These are phyloP conservation scores for Ostrea denselamellosa DNA, from an alignment of 1,140 invertebrate species.

Conservation along the genomic window DNA sequence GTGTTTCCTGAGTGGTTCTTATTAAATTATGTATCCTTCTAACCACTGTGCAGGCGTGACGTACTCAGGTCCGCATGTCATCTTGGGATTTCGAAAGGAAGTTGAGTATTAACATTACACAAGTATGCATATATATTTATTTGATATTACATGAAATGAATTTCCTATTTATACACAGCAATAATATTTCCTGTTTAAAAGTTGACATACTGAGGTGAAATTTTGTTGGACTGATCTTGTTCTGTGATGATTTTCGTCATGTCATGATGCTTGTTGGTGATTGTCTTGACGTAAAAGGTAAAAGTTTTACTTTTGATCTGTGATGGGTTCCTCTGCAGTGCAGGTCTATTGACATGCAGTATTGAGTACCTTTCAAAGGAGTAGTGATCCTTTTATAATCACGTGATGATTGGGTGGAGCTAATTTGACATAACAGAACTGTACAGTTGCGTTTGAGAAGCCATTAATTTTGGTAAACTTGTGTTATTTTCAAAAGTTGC, in stretches of 20 bases:
- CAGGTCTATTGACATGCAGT: neutral
- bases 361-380: neutral
- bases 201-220: neutral
- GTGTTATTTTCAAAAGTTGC: neutral
- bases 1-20: neutral
- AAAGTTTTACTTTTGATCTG: neutral
- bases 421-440: neutral
- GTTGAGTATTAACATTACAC: neutral
- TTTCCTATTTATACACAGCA: neutral
- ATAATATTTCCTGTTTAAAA: slow-evolving; percentile 15
- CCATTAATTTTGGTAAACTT: neutral
- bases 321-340: neutral
- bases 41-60: neutral
- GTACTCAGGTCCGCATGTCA: neutral
- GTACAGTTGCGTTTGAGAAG: neutral
- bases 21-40: too few relatives aligned
- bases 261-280: neutral
- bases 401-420: neutral
- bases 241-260: neutral
- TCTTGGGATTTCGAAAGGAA: slow-evolving; percentile 11
- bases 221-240: neutral
- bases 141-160: neutral
- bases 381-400: neutral
- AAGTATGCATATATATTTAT: neutral
- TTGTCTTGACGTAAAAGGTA: neutral